These are phyloP conservation scores for Mastomys natalensis DNA, from an alignment of 2,113 vertebrate genomes.

Conservation along the genomic window DNA sequence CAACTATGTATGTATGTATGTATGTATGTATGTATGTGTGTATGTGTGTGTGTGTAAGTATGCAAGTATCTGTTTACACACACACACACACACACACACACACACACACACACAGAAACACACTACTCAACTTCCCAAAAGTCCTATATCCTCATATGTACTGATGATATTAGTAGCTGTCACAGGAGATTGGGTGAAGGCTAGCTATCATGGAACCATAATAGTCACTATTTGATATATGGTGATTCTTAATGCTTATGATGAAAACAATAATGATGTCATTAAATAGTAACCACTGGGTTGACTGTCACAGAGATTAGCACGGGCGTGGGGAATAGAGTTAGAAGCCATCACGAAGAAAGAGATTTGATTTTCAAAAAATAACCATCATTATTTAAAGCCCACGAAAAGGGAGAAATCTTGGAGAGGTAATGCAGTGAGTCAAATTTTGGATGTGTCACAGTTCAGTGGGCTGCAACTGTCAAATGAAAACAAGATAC, in stretches of 20 bases:
- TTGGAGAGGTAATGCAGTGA: neutral
- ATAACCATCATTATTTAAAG: neutral
- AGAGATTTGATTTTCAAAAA: neutral
- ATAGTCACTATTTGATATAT: neutral
- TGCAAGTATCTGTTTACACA: neutral
- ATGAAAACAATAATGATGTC: neutral
- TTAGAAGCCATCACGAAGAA: neutral
- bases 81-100: neutral
- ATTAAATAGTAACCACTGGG: neutral
- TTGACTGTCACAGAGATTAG: neutral
- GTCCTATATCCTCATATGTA: neutral
- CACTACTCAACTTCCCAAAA: neutral
- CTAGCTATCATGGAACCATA: neutral
- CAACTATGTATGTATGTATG: neutral
- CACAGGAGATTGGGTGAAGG: neutral
- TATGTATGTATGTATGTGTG: neutral
- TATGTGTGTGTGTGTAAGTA: neutral
- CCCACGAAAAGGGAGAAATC: neutral
- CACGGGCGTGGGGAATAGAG: neutral
- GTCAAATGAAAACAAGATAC: neutral
- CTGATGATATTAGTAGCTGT: neutral
- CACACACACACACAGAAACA: neutral
- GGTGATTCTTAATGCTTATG: neutral
- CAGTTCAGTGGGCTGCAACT: slow-evolving; percentile 7
- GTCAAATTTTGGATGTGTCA: neutral